phyloP scores from a whole-genome alignment of 2,113 vertebrate genomes.

The Sinocyclocheilus rhinocerous region DNA sequence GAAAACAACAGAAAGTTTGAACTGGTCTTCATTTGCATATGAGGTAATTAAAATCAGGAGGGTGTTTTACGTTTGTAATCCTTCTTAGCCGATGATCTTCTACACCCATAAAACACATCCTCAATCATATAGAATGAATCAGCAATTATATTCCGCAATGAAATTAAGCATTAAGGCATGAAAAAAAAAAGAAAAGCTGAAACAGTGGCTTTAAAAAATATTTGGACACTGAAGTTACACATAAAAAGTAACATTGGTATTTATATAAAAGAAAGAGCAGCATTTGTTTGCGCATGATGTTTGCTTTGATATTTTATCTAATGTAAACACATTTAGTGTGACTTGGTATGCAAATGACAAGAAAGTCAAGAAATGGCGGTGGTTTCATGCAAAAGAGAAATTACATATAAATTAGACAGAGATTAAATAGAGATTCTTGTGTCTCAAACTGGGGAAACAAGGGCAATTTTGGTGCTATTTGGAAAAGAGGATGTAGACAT shows the following conservation, averaged over 20 bases:
- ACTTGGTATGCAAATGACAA: not conserved
- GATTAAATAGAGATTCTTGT: no score
- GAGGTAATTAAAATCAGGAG: not conserved
- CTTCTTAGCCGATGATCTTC: not conserved
- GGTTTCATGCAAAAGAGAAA: not conserved
- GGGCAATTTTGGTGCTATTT: no score
- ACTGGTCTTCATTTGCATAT: not conserved
- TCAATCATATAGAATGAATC: not conserved
- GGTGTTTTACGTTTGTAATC: not conserved
- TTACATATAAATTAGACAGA: not conserved
- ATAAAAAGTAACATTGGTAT: no score
- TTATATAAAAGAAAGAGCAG: not conserved
- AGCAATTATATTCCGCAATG: not conserved
- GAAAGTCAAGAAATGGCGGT: not conserved
- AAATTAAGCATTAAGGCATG: not conserved
- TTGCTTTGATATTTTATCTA: not conserved
- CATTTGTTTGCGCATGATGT: not conserved
- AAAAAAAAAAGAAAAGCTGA: not conserved
- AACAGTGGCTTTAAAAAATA: not conserved
- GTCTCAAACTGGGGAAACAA: no score
- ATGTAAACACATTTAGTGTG: not conserved
- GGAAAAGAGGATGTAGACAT: no score
- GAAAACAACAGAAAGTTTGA: not conserved
- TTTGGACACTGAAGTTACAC: no score
- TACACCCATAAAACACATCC: not conserved